Conservation (phyloP, 2,797 vertebrate species). For the Phaenicophaeus curvirostris region DNA sequence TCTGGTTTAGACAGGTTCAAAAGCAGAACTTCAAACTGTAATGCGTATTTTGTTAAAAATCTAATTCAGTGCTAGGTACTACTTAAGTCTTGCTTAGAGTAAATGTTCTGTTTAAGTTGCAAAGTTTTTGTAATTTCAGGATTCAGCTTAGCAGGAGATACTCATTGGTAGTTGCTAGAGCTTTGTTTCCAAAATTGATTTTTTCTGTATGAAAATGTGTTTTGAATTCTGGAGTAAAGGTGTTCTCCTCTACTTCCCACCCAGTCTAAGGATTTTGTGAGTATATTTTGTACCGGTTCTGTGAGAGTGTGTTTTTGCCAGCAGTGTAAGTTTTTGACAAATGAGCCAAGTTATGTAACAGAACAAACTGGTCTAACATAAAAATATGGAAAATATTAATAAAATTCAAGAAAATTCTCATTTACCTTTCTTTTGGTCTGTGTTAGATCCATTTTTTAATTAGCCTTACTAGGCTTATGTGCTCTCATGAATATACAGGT, state of each 20-base stretch:
- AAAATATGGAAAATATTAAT: neutral
- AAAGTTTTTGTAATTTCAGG: neutral
- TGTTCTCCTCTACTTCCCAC: neutral
- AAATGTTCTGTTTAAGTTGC: neutral
- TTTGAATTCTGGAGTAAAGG: neutral
- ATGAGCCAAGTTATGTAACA: neutral
- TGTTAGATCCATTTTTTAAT: neutral
- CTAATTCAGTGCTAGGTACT: neutral
- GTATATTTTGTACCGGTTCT: neutral
- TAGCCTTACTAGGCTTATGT: neutral
- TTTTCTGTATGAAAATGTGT: neutral
- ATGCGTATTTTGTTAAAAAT: neutral
- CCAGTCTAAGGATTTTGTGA: neutral
- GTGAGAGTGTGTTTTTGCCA: neutral
- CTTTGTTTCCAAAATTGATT: neutral
- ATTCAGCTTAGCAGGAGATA: neutral
- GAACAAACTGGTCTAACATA: neutral
- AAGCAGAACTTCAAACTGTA: neutral
- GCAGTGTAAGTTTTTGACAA: neutral
- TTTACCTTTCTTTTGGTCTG: neutral
- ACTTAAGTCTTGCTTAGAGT: neutral
- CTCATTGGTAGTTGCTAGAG: neutral
- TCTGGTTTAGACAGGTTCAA: neutral
- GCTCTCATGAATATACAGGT: neutral
- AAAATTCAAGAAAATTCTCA: neutral